A percentile compares a stretch with the other conserved stretches of the same genome.
These are phyloP conservation scores for Phaethornis superciliosus DNA, from an alignment of 2,113 vertebrate species.

Conservation along the genomic window DNA sequence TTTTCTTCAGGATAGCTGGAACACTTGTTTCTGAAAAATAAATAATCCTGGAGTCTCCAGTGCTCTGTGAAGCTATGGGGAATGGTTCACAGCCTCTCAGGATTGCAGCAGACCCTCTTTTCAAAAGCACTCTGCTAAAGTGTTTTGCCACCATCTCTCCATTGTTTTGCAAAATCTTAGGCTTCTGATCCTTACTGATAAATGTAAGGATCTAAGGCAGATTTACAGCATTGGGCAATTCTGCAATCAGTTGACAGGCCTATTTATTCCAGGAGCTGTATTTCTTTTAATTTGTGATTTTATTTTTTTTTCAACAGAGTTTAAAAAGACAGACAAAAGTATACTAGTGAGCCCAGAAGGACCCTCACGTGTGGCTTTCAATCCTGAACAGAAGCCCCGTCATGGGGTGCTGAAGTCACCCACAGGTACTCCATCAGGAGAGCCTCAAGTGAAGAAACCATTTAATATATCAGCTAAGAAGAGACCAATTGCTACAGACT, in stretches of 20 bases:
- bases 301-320: constrained; percentile 79
- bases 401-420: constrained; percentile 89
- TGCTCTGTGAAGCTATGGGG: neutral
- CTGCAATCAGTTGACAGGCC: too few relatives aligned
- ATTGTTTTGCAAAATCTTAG: neutral
- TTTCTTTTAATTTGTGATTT: neutral
- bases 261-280: neutral
- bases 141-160: neutral
- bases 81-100: neutral
- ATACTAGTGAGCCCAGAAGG: constrained; percentile 88
- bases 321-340: constrained; percentile 90
- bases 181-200: neutral
- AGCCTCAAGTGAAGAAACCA: constrained; percentile 17
- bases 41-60: neutral
- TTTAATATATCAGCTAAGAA: constrained; percentile 29
- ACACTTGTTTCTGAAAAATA: neutral
- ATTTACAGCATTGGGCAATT: neutral
- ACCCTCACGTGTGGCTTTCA: constrained; percentile 88
- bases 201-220: neutral
- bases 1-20: neutral
- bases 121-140: neutral
- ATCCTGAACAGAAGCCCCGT: constrained; percentile 88
- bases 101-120: neutral
- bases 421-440: constrained; percentile 5
- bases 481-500: constrained; percentile 66